Conservation (phyloP, 1,140 invertebrate species). For the Drosophila bocki region DNA sequence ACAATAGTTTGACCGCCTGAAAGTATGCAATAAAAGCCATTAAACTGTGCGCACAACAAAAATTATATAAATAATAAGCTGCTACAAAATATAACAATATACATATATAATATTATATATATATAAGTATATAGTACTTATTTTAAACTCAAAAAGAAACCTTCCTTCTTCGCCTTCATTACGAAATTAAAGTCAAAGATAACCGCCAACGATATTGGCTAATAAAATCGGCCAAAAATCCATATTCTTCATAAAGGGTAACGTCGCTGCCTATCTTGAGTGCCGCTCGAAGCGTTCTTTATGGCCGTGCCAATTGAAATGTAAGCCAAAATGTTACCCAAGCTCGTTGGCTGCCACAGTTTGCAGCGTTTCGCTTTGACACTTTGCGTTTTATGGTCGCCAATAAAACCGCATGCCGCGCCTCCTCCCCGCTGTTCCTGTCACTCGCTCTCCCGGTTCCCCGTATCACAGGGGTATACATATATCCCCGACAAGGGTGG, state of each 20-base stretch:
- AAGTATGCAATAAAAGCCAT: neutral
- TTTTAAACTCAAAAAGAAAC: neutral
- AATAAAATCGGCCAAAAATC: neutral
- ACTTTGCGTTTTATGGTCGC: slow-evolving; percentile 72
- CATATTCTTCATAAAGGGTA: neutral
- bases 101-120: no score
- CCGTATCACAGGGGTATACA: slow-evolving; percentile 3
- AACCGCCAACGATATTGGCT: neutral
- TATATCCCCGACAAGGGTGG: neutral
- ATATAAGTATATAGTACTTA: no score
- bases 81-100: no score
- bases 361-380: slow-evolving; percentile 71
- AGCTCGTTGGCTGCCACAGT: slow-evolving; percentile 44
- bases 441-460: neutral
- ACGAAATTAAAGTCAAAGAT: neutral
- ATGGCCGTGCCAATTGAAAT: slow-evolving; percentile 71
- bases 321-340: slow-evolving; percentile 58
- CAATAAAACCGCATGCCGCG: slow-evolving; percentile 55
- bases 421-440: neutral
- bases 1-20: neutral
- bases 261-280: slow-evolving; percentile 2
- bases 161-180: neutral
- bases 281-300: slow-evolving; percentile 27
- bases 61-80: neutral
- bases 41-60: neutral